These are phyloP conservation scores for Nyctereutes procyonoides DNA, from an alignment of 2,113 vertebrate genomes.

Conservation along the genomic window DNA sequence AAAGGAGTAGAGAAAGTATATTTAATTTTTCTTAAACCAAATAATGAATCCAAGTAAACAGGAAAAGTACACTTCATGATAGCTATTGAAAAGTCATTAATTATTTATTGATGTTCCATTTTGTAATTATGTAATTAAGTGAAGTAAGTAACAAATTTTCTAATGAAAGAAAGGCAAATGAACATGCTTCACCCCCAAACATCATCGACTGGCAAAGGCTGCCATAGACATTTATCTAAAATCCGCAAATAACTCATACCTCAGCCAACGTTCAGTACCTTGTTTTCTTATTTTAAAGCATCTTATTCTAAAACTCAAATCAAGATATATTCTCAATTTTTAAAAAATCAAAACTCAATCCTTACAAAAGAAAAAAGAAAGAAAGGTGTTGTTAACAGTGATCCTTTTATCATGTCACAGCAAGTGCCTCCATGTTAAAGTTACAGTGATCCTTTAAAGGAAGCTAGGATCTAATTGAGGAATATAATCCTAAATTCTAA, in stretches of 20 bases:
- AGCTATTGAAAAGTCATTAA: not conserved
- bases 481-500: not conserved
- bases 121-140: conserved; percentile 14
- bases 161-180: not conserved
- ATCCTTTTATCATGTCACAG: not conserved
- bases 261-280: not conserved
- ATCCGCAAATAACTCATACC: not conserved
- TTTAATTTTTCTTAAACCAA: not conserved
- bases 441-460: not conserved
- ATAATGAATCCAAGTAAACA: not conserved
- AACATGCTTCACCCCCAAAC: not conserved
- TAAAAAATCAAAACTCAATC: not conserved
- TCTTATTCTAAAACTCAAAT: not conserved
- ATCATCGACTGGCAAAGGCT: not conserved
- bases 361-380: not conserved
- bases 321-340: not conserved
- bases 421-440: too few relatives aligned
- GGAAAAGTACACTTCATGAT: not conserved
- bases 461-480: not conserved
- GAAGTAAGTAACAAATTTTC: not conserved
- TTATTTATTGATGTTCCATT: not conserved
- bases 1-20: not conserved
- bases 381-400: not conserved
- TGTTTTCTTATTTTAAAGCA: not conserved
- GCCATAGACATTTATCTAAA: not conserved